Evolutionary conservation across 2,888 invertebrate genomes (phyloP).

Genomic region (Xiphydria camelus): DNA sequence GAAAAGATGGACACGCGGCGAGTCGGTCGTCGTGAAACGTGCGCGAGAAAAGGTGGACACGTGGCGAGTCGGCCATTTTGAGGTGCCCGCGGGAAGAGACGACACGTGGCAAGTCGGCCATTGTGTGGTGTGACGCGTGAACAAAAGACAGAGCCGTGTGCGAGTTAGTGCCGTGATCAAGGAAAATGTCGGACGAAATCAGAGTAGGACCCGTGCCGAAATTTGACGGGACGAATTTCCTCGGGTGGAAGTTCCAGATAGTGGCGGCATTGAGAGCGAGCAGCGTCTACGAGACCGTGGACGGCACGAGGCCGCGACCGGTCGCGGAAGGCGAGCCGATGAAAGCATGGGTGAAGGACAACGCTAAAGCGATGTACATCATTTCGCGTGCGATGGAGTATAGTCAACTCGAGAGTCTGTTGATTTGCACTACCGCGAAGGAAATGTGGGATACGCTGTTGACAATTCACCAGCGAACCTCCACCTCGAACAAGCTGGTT

Average conservation of each 20-base stretch:
- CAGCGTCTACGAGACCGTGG: conserved; percentile 1
- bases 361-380: conserved; percentile 18
- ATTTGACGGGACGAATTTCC: conserved; percentile 21
- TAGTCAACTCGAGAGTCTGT: conserved; percentile 14
- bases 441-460: conserved; percentile 26
- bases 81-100: no score
- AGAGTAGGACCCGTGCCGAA: conserved; percentile 13
- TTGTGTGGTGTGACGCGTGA: no score
- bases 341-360: no score
- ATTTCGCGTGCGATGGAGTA: conserved; percentile 20
- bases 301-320: conserved; percentile 2
- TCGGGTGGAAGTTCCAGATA: conserved; percentile 21
- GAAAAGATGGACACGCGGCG: no score
- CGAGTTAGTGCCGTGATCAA: no score
- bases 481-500: no score
- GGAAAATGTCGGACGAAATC: conserved; percentile 11
- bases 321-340: no score
- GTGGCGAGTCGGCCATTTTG: no score
- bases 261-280: conserved; percentile 8
- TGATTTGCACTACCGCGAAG: conserved; percentile 19
- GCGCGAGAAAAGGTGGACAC: no score
- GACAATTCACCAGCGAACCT: no score
- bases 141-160: background rate
- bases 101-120: no score
- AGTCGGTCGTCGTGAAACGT: no score